Percentiles rank a stretch among this genome's conserved stretches.
These are phyloP conservation scores for Porites australiensis DNA, from an alignment of 64 coral and sea anemone species.

Conservation along the genomic window DNA sequence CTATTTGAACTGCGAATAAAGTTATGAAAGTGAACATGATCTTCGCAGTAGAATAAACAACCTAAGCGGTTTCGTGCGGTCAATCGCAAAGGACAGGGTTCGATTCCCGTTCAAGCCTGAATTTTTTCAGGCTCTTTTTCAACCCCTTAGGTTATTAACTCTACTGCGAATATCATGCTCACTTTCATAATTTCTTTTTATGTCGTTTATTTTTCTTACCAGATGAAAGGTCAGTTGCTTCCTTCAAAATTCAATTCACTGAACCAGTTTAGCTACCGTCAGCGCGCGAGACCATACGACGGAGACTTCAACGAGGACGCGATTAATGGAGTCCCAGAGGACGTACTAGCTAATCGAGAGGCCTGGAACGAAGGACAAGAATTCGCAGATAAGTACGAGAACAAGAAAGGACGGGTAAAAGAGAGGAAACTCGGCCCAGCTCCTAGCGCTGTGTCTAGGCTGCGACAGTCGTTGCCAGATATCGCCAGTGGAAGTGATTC, in stretches of 20 bases:
- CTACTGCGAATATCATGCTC: too few species aligned
- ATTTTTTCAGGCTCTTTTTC: too few species aligned
- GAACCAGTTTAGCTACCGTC: slow-evolving; percentile 49
- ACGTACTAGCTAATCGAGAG: neutral
- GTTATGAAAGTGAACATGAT: too few species aligned
- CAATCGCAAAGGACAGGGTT: too few species aligned
- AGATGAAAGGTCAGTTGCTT: slow-evolving; percentile 74
- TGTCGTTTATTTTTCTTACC: neutral
- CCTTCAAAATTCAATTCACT: slow-evolving; percentile 72
- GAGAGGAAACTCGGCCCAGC: slow-evolving; percentile 18
- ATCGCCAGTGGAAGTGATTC: slow-evolving; percentile 17
- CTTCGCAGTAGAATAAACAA: too few species aligned
- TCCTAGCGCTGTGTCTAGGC: neutral
- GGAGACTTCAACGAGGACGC: slow-evolving; percentile 55
- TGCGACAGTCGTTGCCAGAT: neutral
- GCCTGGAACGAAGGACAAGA: slow-evolving; percentile 79
- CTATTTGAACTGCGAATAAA: too few species aligned
- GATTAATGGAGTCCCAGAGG: slow-evolving; percentile 5
- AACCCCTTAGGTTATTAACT: too few species aligned
- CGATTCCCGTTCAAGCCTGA: too few species aligned
- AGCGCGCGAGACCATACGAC: slow-evolving; percentile 60
- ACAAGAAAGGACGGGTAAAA: slow-evolving; percentile 62
- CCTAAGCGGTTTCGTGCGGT: too few species aligned
- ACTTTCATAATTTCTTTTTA: neutral
- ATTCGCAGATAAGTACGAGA: slow-evolving; percentile 66